phyloP scores from a whole-genome alignment of 2,888 invertebrate genomes.

The Watsonalla binaria region DNA sequence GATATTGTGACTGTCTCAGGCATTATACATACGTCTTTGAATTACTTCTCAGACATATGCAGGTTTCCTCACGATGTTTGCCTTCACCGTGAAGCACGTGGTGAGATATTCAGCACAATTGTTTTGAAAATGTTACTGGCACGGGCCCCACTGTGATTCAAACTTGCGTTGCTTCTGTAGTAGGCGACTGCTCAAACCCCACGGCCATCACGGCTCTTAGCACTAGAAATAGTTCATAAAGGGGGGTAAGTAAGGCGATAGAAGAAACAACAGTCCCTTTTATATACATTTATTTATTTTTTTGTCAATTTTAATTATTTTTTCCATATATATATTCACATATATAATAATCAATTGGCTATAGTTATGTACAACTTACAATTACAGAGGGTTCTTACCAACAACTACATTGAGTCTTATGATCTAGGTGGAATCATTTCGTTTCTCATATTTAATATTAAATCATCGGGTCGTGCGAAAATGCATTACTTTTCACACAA shows the following conservation, averaged over 20 bases:
- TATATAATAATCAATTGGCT: constrained; percentile 67
- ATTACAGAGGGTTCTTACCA: constrained; percentile 56
- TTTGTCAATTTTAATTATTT: constrained; percentile 49
- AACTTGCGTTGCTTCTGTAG: too few relatives aligned
- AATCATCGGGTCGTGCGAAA: constrained; percentile 17
- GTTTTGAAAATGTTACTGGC: too few relatives aligned
- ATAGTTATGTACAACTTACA: constrained; percentile 69
- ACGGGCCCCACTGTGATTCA: too few relatives aligned
- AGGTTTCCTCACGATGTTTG: too few relatives aligned
- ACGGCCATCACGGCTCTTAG: too few relatives aligned
- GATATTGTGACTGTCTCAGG: too few relatives aligned
- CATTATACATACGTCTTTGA: too few relatives aligned
- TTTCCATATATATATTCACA: constrained; percentile 59
- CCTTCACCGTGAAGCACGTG: too few relatives aligned
- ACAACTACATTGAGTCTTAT: constrained; percentile 69
- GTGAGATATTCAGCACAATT: too few relatives aligned
- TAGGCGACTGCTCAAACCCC: too few relatives aligned
- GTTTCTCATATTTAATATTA: constrained; percentile 31
- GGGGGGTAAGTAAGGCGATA: constrained; percentile 12
- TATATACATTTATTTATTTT: constrained; percentile 61
- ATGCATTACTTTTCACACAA: constrained; percentile 23
- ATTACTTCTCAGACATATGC: too few relatives aligned
- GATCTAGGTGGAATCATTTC: constrained; percentile 69
- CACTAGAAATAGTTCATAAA: neutral
- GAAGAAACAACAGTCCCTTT: constrained; percentile 41